Percentiles rank a stretch among this genome's conserved stretches.
These are phyloP conservation scores for Alentia gelatinosa DNA, from an alignment of 2,888 invertebrate species.

Conservation along the genomic window DNA sequence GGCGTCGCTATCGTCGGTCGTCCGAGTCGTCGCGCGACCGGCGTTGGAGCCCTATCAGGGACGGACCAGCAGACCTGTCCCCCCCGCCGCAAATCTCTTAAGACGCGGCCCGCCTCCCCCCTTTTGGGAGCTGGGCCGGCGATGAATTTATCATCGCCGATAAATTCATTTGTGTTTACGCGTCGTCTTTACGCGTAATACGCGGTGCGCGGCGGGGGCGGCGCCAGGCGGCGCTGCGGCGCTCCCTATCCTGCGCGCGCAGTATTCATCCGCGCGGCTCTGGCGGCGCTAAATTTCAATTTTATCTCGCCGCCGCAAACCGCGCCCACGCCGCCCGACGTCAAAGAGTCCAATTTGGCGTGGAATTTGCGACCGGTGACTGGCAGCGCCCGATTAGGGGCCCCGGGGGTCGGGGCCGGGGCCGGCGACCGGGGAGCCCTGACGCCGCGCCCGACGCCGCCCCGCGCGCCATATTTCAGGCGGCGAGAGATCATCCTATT, in stretches of 20 bases:
- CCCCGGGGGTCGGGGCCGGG: slow-evolving; percentile 20
- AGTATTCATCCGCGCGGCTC: neutral
- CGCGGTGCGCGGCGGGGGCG: neutral
- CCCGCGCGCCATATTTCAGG: slow-evolving; percentile 38
- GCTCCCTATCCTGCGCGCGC: neutral
- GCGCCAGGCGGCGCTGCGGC: neutral
- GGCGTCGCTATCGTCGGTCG: neutral
- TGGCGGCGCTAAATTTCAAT: slow-evolving; percentile 50
- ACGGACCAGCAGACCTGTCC: neutral
- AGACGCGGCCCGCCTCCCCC: neutral
- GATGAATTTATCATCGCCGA: slow-evolving; percentile 54
- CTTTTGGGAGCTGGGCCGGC: neutral
- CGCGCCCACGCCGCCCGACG: neutral
- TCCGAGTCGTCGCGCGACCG: neutral
- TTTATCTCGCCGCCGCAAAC: slow-evolving; percentile 48
- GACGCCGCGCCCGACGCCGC: neutral
- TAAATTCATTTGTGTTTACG: slow-evolving; percentile 53
- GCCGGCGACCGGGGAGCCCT: neutral
- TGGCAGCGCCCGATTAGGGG: slow-evolving; percentile 32
- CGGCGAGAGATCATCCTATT: slow-evolving; percentile 34
- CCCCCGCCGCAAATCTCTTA: slow-evolving; percentile 41
- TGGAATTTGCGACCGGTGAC: slow-evolving; percentile 54
- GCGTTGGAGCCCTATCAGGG: neutral
- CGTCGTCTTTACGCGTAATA: slow-evolving; percentile 15
- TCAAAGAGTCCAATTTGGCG: slow-evolving; percentile 53